Evolutionary conservation across 2,888 invertebrate species (phyloP).

Genomic region (Anoplius nigerrimus): DNA sequence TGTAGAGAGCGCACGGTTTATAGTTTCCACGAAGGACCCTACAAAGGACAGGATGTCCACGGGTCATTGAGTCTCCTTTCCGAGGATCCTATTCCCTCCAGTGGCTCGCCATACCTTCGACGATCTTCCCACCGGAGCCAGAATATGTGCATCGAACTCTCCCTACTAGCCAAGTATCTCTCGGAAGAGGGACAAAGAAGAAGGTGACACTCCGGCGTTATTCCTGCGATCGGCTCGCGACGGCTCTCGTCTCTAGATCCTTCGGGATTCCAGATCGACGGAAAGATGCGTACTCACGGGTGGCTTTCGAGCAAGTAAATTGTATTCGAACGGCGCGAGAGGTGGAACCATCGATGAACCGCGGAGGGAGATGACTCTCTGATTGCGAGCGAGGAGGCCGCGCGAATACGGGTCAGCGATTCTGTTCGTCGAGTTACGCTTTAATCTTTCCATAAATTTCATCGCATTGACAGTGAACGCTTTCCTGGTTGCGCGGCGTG

Average conservation of each 20-base stretch:
- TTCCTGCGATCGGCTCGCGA: background rate
- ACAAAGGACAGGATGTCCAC: slow-evolving; percentile 58
- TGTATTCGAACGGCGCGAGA: too few species aligned
- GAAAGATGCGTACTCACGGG: too few species aligned
- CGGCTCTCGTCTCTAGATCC: background rate
- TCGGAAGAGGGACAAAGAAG: background rate
- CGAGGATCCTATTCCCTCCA: slow-evolving; percentile 52
- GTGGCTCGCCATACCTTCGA: slow-evolving; percentile 22
- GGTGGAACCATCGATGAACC: too few species aligned
- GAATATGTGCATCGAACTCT: background rate
- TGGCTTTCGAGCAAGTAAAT: too few species aligned
- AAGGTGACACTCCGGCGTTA: background rate
- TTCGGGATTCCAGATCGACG: background rate
- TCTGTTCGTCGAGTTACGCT: too few species aligned
- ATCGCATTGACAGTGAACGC: background rate
- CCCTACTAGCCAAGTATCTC: background rate
- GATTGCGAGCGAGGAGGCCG: background rate
- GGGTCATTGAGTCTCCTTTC: slow-evolving; percentile 55
- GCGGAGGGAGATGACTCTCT: background rate
- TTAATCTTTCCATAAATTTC: too few species aligned
- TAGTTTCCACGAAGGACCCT: slow-evolving; percentile 60
- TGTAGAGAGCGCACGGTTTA: slow-evolving; percentile 42
- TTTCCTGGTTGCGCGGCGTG: background rate
- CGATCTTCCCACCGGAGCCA: slow-evolving; percentile 2
- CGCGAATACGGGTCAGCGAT: background rate